Base-by-base conservation (phyloP, 2,888 invertebrate genomes). In the Pachliopta kotzebuea region DNA sequence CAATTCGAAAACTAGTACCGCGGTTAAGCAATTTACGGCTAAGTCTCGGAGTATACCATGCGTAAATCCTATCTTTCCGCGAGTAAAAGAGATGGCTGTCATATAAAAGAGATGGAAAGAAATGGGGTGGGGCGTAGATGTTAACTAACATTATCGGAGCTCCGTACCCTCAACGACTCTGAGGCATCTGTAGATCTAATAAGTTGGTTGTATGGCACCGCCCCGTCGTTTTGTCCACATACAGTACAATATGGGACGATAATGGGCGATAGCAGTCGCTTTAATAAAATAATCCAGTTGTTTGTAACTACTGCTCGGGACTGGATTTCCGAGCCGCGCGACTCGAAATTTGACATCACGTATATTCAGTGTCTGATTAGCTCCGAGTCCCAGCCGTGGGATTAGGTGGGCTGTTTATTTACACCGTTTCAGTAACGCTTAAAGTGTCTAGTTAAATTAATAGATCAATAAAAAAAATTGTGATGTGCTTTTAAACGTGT, bases 241-340 rank as follows among this genome's bases (percentile, higher is more conserved):
- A 84, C 81, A 80, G 69, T 73, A 78, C 79, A 79, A 84, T 88
- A 88, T 88, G 86, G 77, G 75, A 76, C 69, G 77, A 84, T 88
- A 88, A 89, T 90, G 76, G 86, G 78, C 76, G 81, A 79, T 83
- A 77, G 73, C 75, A 76, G 76, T 74, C 78, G 80, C 76, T 73
- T 75, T 86, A 85, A 86, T 88, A 86, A 85, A 87, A 87, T 90
- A 89, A 90, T 86, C 88, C 90, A 90, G 90, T 90, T 85, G 85
- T 83, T 76, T 71, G 73, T 71, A 73, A 75, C 75, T 75, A 75
- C 72, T 72, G 74, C 72, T 72, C 74, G 75, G 74, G 79, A 76
- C 70, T 72, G 75, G 78, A 62, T 65, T 75, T 75, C 76, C 73
- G 72, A 73, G 76, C 73, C 76, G 76, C 71, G 70, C 69, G 63